Base-by-base conservation (phyloP, 2,888 invertebrate genomes). In the Diarsia rubi region DNA sequence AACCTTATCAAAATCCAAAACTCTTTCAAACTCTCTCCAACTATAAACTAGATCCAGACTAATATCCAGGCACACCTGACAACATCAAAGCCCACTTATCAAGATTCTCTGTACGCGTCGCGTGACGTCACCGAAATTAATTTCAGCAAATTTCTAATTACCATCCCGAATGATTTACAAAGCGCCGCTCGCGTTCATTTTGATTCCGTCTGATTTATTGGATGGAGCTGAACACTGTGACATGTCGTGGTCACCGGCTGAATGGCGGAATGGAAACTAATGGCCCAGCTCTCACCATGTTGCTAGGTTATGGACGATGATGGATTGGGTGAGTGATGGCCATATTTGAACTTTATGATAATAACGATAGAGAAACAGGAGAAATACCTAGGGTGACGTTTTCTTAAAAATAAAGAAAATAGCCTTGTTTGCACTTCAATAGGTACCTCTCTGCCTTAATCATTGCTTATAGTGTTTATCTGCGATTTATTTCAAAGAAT, bases 121-220 rank as follows among this genome's bases (percentile, higher is more conserved):
- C 9, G n/a, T 82, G 68, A 80, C 74, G 75, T 81, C 60, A 79
- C 71, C 14, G 49, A 84, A 83, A 84, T 86, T 83, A 84, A 82
- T 84, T 83, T 64, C 75, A 63, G 75, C 63, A 79, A 82, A 84
- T 85, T 86, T 84, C 85, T 86, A 86, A 83, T 85, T 85, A 81
- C 85, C 52, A 79, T 76, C 49, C 69, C 59, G 73, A 73, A 67
- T 86, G 81, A 86, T 86, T 85, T 83, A 86, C 84, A 82, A 82
- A 86, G 86, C 79, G 77, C 63, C 62, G 42, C 63, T 69, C 70
- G 75, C 70, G 76, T 81, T 83, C 83, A 85, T 85, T 85, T 81
- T 78, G 80, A 81, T 86, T 82, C 69, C 42, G 73, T 44, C 75
- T 86, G 78, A 86, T 84, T 86, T 86, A 86, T 75, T 78, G 49